Percentiles rank a stretch among this genome's conserved stretches.
phyloP scores from a whole-genome alignment of 2,888 invertebrate genomes.

The Oscheius sp. region DNA sequence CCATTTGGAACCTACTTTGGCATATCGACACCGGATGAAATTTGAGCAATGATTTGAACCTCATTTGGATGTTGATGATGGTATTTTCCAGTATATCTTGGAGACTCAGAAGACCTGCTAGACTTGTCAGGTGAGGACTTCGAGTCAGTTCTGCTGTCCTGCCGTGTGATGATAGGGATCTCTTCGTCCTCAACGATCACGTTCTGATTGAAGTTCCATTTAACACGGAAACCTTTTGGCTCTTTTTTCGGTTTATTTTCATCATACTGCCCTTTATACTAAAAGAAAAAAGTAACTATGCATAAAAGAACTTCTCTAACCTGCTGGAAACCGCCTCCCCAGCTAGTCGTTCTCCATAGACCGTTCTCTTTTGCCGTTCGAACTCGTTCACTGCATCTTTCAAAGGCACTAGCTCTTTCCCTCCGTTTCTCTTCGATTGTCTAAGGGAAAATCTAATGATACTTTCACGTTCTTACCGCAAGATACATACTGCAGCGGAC shows the following conservation, averaged over 20 bases:
- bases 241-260: slow-evolving; percentile 45
- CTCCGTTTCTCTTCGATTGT: slow-evolving; percentile 54
- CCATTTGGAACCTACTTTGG: not conserved
- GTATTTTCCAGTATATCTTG: not conserved
- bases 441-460: slow-evolving; percentile 36
- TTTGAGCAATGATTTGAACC: slow-evolving; percentile 5
- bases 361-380: slow-evolving; percentile 67
- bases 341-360: slow-evolving; percentile 64
- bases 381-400: slow-evolving; percentile 61
- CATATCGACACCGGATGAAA: not conserved
- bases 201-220: slow-evolving; percentile 47
- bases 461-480: slow-evolving; percentile 41
- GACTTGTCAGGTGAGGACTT: slow-evolving; percentile 15
- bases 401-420: slow-evolving; percentile 58
- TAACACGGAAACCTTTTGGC: slow-evolving; percentile 56
- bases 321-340: slow-evolving; percentile 66
- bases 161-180: slow-evolving; percentile 9
- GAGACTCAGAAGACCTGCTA: slow-evolving; percentile 16
- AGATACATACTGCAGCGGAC: slow-evolving; percentile 63
- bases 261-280: slow-evolving; percentile 65
- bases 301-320: slow-evolving; percentile 32
- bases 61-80: slow-evolving; percentile 11
- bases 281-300: slow-evolving; percentile 27
- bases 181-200: slow-evolving; percentile 29
- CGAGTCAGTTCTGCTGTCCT: slow-evolving; percentile 13